Evolutionary conservation across 2,113 vertebrate species (phyloP).

Genomic region (Promerops cafer): DNA sequence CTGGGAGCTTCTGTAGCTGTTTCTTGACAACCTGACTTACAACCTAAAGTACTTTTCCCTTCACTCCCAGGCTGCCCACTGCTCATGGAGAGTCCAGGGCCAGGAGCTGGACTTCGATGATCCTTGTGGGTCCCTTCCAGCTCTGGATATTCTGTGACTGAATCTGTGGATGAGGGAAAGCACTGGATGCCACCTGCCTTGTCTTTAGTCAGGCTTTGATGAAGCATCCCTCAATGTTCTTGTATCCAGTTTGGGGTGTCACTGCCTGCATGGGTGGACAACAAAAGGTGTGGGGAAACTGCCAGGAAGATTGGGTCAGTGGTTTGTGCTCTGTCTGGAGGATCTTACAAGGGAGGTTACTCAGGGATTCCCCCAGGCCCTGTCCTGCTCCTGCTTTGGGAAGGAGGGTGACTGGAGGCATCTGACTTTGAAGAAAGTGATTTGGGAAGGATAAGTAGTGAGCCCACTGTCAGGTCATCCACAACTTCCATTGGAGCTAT

Average conservation of each 20-base stretch:
- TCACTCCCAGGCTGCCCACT: not conserved
- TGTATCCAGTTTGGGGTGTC: not conserved
- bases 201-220: not conserved
- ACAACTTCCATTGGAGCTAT: not conserved
- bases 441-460: not conserved
- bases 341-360: not conserved
- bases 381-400: not conserved
- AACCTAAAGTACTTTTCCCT: not conserved
- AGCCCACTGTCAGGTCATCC: not conserved
- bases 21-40: not conserved
- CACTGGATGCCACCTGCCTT: not conserved
- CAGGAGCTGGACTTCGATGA: not conserved
- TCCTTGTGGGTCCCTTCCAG: not conserved
- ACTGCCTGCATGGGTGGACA: not conserved
- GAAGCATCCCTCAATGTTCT: not conserved
- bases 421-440: not conserved
- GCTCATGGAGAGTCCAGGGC: not conserved
- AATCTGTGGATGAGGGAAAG: not conserved
- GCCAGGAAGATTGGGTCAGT: not conserved
- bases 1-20: not conserved
- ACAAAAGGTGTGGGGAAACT: not conserved
- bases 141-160: not conserved
- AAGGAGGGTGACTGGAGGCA: not conserved
- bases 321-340: not conserved
- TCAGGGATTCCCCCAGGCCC: not conserved